A percentile compares a stretch with the other conserved stretches of the same genome.
These are phyloP conservation scores for Stenoptilia bipunctidactyla DNA, from an alignment of 2,888 invertebrate species.

Conservation along the genomic window DNA sequence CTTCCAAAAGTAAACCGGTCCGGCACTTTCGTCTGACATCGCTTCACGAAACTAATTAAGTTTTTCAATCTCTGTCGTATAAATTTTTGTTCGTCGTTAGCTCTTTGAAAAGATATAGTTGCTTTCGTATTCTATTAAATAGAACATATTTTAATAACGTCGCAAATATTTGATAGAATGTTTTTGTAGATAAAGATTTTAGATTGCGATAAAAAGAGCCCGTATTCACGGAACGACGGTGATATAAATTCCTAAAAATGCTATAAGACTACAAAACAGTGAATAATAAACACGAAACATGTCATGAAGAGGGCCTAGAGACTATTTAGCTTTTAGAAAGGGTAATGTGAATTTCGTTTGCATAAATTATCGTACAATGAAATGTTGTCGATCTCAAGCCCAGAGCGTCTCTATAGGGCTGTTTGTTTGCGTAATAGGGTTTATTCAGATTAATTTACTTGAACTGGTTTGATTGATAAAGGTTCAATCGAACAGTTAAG, in stretches of 20 bases:
- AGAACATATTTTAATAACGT: slow-evolving; percentile 24
- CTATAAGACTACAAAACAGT: slow-evolving; percentile 23
- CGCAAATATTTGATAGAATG: slow-evolving; percentile 17
- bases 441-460: slow-evolving; percentile 47
- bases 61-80: slow-evolving; percentile 31
- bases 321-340: slow-evolving; percentile 29
- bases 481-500: not conserved
- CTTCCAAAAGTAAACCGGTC: slow-evolving; percentile 23
- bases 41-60: slow-evolving; percentile 35
- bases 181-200: slow-evolving; percentile 32
- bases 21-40: slow-evolving; percentile 1
- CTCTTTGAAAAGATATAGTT: slow-evolving; percentile 14
- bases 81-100: slow-evolving; percentile 15
- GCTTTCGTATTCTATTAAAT: slow-evolving; percentile 14
- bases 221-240: too few relatives aligned
- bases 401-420: slow-evolving; percentile 24
- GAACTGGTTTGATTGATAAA: slow-evolving; percentile 19
- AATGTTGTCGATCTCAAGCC: slow-evolving; percentile 37
- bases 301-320: slow-evolving; percentile 51
- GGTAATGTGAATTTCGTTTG: slow-evolving; percentile 62
- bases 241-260: too few relatives aligned
- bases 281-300: slow-evolving; percentile 56
- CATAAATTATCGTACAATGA: slow-evolving; percentile 54
- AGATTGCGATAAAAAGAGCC: slow-evolving; percentile 31
- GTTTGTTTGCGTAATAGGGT: slow-evolving; percentile 51